These are phyloP conservation scores for Drosophila truncata DNA, from an alignment of 1,140 invertebrate genomes.

Conservation along the genomic window DNA sequence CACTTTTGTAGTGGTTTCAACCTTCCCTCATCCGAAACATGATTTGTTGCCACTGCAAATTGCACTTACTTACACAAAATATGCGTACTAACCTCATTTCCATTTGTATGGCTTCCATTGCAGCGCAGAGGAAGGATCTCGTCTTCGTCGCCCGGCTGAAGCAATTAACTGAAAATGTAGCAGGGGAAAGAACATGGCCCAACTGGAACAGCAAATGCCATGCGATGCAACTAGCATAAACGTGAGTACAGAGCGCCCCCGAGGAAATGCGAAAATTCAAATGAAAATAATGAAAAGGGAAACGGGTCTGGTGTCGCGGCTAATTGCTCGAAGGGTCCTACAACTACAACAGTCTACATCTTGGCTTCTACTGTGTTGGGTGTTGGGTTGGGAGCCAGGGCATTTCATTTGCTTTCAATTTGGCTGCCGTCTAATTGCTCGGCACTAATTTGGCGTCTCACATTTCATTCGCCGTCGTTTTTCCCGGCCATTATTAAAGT, in stretches of 20 bases:
- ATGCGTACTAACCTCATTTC: conserved; percentile 28
- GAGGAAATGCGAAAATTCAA: conserved; percentile 26
- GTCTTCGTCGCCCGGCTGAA: conserved; percentile 63
- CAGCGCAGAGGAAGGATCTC: conserved; percentile 70
- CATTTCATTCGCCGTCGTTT: conserved; percentile 34
- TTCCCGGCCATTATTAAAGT: conserved; percentile 53
- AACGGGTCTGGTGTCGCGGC: conserved; percentile 48
- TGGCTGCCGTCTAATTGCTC: conserved; percentile 58
- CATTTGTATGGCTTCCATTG: conserved; percentile 40
- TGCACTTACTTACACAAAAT: conserved; percentile 40
- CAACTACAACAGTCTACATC: conserved; percentile 4
- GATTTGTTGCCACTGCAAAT: conserved; percentile 33
- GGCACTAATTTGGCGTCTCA: conserved; percentile 58
- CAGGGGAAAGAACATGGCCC: conserved; percentile 75
- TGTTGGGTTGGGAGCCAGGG: conserved; percentile 23
- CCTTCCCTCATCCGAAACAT: conserved; percentile 4
- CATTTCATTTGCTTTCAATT: conserved; percentile 80
- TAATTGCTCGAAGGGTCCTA: conserved; percentile 64
- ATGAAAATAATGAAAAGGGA: conserved; percentile 23
- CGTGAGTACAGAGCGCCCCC: conserved; percentile 61
- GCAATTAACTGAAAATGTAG: conserved; percentile 83
- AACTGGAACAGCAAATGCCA: conserved; percentile 81
- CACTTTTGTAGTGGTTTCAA: neutral
- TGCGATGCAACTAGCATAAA: conserved; percentile 81
- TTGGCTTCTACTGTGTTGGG: conserved; percentile 4